Evolutionary conservation across 1,140 invertebrate species (phyloP), one percentile per base, ranked within the genome.

Genomic region (Trichonephila clavata): DNA sequence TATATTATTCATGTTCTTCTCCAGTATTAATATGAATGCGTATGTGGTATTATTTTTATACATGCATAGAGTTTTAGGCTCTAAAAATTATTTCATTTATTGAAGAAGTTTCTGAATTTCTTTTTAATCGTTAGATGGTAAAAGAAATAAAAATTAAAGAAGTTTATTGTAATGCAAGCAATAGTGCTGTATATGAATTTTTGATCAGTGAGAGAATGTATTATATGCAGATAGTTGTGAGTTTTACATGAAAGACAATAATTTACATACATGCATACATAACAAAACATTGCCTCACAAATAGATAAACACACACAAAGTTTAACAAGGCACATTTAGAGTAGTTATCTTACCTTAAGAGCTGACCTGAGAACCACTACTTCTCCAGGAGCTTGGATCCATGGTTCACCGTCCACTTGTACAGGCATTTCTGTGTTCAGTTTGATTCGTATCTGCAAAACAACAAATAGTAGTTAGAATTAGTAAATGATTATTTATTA

Each of bases 321-420:
- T 24, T 86, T 61, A 83, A 57, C 43, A 39, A 63, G 60, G 60
- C 86, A 32, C 18, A 24, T 39, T 77, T 27, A n/a, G 18, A 84
- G 39, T 63, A 61, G 65, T 20, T 24, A 63, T 94, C 95, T 96
- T 97, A 99, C 99, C 98, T 99, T 99, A 71, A 99, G 97, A 92
- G 99, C 99, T 59, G 99, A 99, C 96, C 99, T 99, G 86, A 99
- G 97, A 93, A 99, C 99, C 59, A 99, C 99, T 91, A 99, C 98
- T 95, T 99, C 98, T 94, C 99, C 99, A 83, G 99, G 98, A 95
- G 98, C 97, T 96, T 99, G 99, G 94, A 99, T 97, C 99, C 99
- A 99, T 65, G 99, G 99, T 96, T 99, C 99, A 20, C 99, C 99
- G 95, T 99, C 99, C 92, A 99, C 99, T 97, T 99, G 99, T 77